A percentile compares a stretch with the other conserved stretches of the same genome.
Conservation (phyloP, 2,888 invertebrate species). For the Ganaspis brasiliensis region DNA sequence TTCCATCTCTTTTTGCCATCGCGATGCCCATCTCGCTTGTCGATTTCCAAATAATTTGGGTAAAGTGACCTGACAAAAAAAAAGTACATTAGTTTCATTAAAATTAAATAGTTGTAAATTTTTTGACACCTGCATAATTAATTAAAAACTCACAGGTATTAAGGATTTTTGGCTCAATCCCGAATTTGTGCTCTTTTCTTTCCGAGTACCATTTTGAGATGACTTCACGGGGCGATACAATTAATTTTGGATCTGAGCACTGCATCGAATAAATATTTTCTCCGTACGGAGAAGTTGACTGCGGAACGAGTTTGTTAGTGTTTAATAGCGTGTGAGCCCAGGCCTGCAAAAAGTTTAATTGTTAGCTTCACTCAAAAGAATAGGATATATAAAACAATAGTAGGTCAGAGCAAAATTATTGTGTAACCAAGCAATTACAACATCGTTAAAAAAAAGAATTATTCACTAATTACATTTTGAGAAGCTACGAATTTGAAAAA, state of each 20-base stretch:
- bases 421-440: neutral
- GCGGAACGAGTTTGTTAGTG: constrained; percentile 77
- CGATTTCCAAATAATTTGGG: constrained; percentile 92
- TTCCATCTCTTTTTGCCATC: constrained; percentile 84
- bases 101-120: neutral
- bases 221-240: constrained; percentile 86
- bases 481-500: no score
- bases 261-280: constrained; percentile 89
- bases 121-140: no score
- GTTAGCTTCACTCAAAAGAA: constrained; percentile 7
- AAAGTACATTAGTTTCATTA: neutral
- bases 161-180: constrained; percentile 85
- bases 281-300: constrained; percentile 79
- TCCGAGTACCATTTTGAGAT: constrained; percentile 90
- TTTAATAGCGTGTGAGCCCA: constrained; percentile 77
- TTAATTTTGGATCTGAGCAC: constrained; percentile 85
- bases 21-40: constrained; percentile 89
- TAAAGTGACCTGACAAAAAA: constrained; percentile 80
- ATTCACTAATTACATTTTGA: no score
- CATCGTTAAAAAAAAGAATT: no score
- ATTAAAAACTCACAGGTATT: constrained; percentile 83
- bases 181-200: constrained; percentile 87
- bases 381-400: neutral
- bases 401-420: constrained; percentile 5
- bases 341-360: constrained; percentile 66